Evolutionary conservation across 1,140 invertebrate genomes (phyloP), one percentile per base, ranked within the genome.

Genomic region (Leptinotarsa defecta): DNA sequence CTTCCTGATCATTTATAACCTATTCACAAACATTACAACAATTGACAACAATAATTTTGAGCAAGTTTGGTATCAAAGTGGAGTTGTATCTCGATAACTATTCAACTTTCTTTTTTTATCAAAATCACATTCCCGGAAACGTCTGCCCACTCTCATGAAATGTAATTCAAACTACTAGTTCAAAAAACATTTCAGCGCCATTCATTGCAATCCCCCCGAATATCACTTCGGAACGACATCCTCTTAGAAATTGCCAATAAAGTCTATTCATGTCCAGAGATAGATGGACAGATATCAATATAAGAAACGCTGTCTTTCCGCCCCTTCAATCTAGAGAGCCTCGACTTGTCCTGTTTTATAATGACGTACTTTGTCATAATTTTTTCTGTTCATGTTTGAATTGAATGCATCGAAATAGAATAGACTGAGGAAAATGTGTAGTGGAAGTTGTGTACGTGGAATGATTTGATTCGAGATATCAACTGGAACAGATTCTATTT

Each of bases 221-320:
- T 57, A 57, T 57, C 52, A 57, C 52, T 57, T n/a, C 11, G n/a
- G n/a, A 57, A n/a, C 65, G 24, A 68, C 65, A 68, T 17, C 22
- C 65, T 27, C 24, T 43, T 27, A 8, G 24, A 68, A 68, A 68
- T 24, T 17, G 65, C 22, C 65, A 68, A 68, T 68, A 68, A 68
- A 68, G 34, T 43, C 65, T 43, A 24, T 68, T 43, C 65, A 27
- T 68, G 65, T 20, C 65, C 24, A 24, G 24, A 68, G 65, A 68
- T 68, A 43, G 65, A 68, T 68, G 65, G 65, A n/a, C 65, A 68
- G 65, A 68, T 68, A 68, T 68, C 65, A 68, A 68, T 68, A 68
- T 43, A 68, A 68, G 65, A 68, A 68, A 68, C 65, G 65, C 13
- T 17, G 19, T 27, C 65, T 68, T 24, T 17, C 65, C 20, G 20